Base-by-base conservation (phyloP, 2,888 invertebrate genomes). In the Atherix ibis region DNA sequence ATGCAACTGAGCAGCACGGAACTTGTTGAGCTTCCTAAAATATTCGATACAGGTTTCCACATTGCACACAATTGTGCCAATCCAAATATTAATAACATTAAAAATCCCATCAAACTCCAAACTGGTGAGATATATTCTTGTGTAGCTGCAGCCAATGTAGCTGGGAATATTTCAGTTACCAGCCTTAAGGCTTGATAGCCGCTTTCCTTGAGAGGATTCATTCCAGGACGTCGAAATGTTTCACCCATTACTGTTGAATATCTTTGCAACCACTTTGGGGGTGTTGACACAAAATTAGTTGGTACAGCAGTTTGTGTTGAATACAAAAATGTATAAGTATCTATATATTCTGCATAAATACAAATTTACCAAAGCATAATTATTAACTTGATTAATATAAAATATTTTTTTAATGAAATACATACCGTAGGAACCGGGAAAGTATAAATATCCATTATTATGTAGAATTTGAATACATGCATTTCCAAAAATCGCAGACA, bases 31-130 rank as follows among this genome's bases (percentile, higher is more conserved):
- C 59, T 56, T 2, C 59, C 60, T 32, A 89, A 70, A 3, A 85
- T 84, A 14, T 83, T 78, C 40, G 88, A 80, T 34, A 89, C 82
- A 50, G 84, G 84, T 53, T 88, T 85, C 89, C 89, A 89, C 51
- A 89, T 78, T 1, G 85, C 87, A 45, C 88, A 65, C 62, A 88
- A 79, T 48, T 89, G 89, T 4, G 83, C 84, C 38, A 91, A 70
- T 2, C 88, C 89, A 51, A 91, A 85, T 48, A 84, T 66, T 43
- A 88, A 81, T 38, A 89, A 67, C 44, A 78, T 76, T 52, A 82
- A 77, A 60, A 84, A 89, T 51, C 87, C 83, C 31, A 88, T 67
- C 8, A 84, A 79, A 0, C 84, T 78, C 89, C 89, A 91, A 43
- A 84, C 79, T 33, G 88, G 84, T 0, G 87, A 85, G 4, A 89